phyloP scores from a whole-genome alignment of 1,140 invertebrate species.

The Euura lappo region DNA sequence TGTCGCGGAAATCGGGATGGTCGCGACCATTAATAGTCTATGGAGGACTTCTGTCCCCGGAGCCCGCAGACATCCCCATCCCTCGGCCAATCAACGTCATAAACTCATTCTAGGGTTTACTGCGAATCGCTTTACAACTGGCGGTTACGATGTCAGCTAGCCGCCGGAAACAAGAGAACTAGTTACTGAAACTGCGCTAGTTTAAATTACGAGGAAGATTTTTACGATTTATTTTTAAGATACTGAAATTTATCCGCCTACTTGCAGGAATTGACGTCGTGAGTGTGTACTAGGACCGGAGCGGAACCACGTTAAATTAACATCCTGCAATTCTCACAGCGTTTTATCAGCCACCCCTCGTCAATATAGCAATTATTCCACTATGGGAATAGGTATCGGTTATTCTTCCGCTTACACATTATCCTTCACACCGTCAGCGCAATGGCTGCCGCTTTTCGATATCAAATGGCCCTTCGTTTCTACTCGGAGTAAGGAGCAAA shows the following conservation, averaged over 20 bases:
- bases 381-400: neutral
- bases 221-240: constrained; percentile 56
- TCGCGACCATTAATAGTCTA: neutral
- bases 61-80: neutral
- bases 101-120: constrained; percentile 59
- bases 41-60: neutral
- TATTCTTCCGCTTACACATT: neutral
- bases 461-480: too few relatives aligned
- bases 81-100: constrained; percentile 57
- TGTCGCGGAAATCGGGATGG: neutral
- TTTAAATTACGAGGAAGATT: constrained; percentile 56
- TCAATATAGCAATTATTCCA: neutral
- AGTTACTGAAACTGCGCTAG: constrained; percentile 60
- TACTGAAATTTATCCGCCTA: constrained; percentile 12
- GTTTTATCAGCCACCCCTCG: neutral
- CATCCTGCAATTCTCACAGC: neutral
- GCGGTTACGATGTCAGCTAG: constrained; percentile 42
- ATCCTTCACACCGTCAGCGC: too few relatives aligned
- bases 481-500: too few relatives aligned
- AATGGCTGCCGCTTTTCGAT: too few relatives aligned
- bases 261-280: constrained; percentile 22
- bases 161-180: constrained; percentile 41
- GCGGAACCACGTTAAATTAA: neutral
- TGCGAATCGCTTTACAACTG: constrained; percentile 60
- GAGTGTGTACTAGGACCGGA: neutral